Percentiles rank a stretch among this genome's conserved stretches.
Conservation (phyloP, 2,797 vertebrate genomes). For the Cephalopachus bancanus region DNA sequence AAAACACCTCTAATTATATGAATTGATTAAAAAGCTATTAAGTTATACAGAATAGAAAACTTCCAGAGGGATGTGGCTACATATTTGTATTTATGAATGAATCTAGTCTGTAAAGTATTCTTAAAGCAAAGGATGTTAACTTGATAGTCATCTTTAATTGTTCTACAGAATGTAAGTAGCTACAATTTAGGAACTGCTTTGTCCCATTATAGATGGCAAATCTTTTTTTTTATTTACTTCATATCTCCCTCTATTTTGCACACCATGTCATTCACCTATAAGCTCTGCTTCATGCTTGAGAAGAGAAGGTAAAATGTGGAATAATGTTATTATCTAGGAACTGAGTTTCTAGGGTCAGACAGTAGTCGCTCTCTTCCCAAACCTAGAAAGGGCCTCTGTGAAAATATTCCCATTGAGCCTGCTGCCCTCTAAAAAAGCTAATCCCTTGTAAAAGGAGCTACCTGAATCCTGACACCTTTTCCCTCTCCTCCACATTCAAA, state of each 20-base stretch:
- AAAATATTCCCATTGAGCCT: not conserved
- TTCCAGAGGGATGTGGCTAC: not conserved
- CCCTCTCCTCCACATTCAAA: not conserved
- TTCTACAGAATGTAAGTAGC: not conserved
- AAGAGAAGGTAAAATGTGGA: not conserved
- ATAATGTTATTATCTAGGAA: not conserved
- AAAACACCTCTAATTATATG: not conserved
- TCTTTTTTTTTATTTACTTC: not conserved
- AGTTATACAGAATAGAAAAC: constrained; percentile 23
- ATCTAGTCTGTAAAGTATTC: not conserved
- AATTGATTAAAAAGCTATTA: constrained; percentile 3
- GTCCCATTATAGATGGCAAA: not conserved
- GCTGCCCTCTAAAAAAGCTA: not conserved
- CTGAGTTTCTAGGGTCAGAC: not conserved
- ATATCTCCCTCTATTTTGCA: not conserved
- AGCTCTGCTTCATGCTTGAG: not conserved
- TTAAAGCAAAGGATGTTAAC: constrained; percentile 18
- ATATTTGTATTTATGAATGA: not conserved
- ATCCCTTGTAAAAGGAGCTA: not conserved
- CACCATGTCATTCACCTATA: not conserved
- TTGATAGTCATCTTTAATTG: not conserved
- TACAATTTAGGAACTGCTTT: not conserved
- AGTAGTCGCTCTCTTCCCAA: not conserved
- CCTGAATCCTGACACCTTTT: not conserved
- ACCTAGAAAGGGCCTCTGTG: not conserved